Percentiles rank a stretch among this genome's conserved stretches.
Evolutionary conservation across 1,140 invertebrate genomes (phyloP).

Genomic region (Procambarus clarkii): DNA sequence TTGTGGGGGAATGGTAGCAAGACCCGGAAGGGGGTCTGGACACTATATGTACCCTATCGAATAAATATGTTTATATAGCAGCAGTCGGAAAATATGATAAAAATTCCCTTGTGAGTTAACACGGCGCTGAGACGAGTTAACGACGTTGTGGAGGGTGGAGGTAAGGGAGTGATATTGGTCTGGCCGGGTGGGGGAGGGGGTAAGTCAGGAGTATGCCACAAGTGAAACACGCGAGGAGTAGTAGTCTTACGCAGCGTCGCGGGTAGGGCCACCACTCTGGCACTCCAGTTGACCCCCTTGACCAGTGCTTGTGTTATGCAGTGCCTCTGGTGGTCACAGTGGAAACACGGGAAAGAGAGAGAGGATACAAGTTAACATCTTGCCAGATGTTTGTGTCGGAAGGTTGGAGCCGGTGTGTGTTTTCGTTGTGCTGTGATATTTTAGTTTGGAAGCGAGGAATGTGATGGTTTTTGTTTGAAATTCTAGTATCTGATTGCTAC

Average conservation of each 20-base stretch:
- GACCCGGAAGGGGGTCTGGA: too few relatives aligned
- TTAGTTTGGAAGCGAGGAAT: background rate
- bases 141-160: too few relatives aligned
- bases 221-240: background rate
- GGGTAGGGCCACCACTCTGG: background rate
- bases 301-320: background rate
- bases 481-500: too few relatives aligned
- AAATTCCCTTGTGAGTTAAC: too few relatives aligned
- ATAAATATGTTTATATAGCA: too few relatives aligned
- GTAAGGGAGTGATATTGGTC: too few relatives aligned
- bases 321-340: background rate
- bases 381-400: background rate
- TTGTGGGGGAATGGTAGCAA: too few relatives aligned
- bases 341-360: background rate
- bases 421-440: background rate
- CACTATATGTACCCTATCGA: too few relatives aligned
- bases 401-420: background rate
- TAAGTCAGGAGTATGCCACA: background rate
- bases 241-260: background rate
- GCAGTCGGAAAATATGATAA: too few relatives aligned
- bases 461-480: background rate
- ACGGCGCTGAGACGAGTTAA: too few relatives aligned
- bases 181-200: background rate
- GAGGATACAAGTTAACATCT: background rate
- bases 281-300: background rate